Evolutionary conservation across 2,888 invertebrate species (phyloP).

Genomic region (Entomobrya multifasciata): DNA sequence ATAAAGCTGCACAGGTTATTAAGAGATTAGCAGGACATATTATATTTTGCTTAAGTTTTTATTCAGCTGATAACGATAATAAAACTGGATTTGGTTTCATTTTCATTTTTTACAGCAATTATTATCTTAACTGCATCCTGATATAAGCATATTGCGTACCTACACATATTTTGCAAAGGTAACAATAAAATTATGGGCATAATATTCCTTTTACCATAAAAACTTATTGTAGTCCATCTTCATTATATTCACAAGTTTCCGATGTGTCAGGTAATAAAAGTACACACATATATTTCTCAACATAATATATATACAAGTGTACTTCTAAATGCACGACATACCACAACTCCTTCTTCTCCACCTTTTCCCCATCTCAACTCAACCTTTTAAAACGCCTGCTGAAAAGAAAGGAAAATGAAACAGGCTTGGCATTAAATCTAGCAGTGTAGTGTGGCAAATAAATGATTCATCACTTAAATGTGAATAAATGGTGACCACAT

Average conservation of each 20-base stretch:
- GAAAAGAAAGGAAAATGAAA: constrained; percentile 45
- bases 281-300: background rate
- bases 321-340: constrained; percentile 23
- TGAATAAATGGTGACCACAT: constrained; percentile 17
- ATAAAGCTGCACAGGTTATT: too few species aligned
- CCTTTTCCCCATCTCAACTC: background rate
- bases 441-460: too few species aligned
- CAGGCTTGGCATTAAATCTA: constrained; percentile 19
- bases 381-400: background rate
- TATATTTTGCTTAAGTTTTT: background rate
- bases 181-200: too few species aligned
- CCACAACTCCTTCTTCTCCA: constrained; percentile 10
- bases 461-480: background rate
- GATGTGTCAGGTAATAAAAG: background rate
- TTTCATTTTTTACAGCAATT: too few species aligned
- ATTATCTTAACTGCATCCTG: too few species aligned
- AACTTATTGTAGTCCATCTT: too few species aligned
- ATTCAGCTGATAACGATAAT: constrained; percentile 3
- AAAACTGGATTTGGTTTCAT: constrained; percentile 40
- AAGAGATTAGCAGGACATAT: too few species aligned
- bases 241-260: background rate
- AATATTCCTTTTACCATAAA: too few species aligned
- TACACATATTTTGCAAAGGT: too few species aligned
- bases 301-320: too few species aligned
- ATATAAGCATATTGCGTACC: too few species aligned